These are phyloP conservation scores for Bombus turneri DNA, from an alignment of 1,140 invertebrate genomes.

Conservation along the genomic window DNA sequence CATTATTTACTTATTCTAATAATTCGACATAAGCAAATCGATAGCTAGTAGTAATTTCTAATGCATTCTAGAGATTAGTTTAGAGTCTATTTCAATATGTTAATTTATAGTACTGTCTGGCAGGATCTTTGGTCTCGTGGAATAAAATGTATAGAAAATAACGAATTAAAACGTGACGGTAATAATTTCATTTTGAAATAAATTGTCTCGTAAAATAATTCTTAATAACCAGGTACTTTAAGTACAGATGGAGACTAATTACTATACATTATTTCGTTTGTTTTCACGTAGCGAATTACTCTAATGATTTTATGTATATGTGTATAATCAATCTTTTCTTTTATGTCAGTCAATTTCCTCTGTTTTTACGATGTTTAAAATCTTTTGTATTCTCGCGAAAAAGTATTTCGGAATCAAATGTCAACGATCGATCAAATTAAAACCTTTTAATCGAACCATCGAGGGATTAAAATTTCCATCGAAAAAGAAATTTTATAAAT, in stretches of 20 bases:
- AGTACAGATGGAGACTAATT: not conserved
- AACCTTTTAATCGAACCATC: not conserved
- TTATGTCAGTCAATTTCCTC: not conserved
- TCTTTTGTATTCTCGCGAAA: not conserved
- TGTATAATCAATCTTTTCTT: not conserved
- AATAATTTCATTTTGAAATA: not conserved
- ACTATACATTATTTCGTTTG: too few relatives aligned
- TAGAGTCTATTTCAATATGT: too few relatives aligned
- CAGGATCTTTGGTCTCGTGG: not conserved
- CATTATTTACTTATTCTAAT: too few relatives aligned
- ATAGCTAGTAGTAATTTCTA: too few relatives aligned
- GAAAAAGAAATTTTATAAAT: not conserved
- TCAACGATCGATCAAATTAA: not conserved
- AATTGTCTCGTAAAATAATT: not conserved
- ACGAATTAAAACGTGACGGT: not conserved
- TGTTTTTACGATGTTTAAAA: not conserved
- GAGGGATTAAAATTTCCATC: constrained; percentile 3
- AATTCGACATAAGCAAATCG: too few relatives aligned
- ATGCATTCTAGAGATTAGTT: too few relatives aligned
- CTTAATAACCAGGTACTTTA: too few relatives aligned
- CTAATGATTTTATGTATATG: not conserved
- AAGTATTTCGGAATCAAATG: not conserved
- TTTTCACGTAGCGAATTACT: not conserved
- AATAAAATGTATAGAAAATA: not conserved
- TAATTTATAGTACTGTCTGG: too few relatives aligned